Evolutionary conservation across 2,113 vertebrate species (phyloP), one percentile per base, ranked within the genome.

Genomic region (Galbula dea): DNA sequence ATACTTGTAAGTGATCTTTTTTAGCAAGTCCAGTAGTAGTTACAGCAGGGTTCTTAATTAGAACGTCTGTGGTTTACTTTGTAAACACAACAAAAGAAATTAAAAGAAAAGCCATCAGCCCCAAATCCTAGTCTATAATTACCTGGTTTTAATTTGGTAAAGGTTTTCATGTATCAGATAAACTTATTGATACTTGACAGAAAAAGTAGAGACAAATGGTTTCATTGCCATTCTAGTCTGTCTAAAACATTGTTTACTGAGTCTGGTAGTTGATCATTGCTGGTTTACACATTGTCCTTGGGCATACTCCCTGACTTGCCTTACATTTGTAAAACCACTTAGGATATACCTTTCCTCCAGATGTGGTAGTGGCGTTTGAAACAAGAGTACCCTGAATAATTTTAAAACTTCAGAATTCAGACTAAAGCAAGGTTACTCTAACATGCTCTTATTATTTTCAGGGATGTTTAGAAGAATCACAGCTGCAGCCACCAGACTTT

Each of bases 401-500:
- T 83, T 30, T 30, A 45, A 54, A 81, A 29, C 9, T 73, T 62
- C 10, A 27, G 7, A 83, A 59, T 57, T 86, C 37, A 65, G 21
- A 26, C 32, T 65, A 45, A 10, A 58, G 4, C 34, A 12, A 19
- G 45, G 17, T 71, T 74, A 62, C 30, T 87, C 10, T 57, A 73
- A 86, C 9, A 7, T 27, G 21, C 16, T 83, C 57, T 77, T 67
- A 14, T 59, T 92, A 15, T 69, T 94, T 96, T 68, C 95, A 99
- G 99, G 99, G 75, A 99, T 98, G 98, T 99, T 99, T 96, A 98
- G 99, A 89, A 98, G 99, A 94, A 99, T 99, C 96, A 99, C 99
- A 12, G 98, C 98, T 30, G 99, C 99, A 57, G 98, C 99, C 83
- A 98, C 98, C 37, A 98, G 98, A 30, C 98, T 99, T 55, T 97